Percentiles rank a stretch among this genome's conserved stretches.
Evolutionary conservation across 2,113 vertebrate species (phyloP).

Genomic region (Rhadina sibilatrix): DNA sequence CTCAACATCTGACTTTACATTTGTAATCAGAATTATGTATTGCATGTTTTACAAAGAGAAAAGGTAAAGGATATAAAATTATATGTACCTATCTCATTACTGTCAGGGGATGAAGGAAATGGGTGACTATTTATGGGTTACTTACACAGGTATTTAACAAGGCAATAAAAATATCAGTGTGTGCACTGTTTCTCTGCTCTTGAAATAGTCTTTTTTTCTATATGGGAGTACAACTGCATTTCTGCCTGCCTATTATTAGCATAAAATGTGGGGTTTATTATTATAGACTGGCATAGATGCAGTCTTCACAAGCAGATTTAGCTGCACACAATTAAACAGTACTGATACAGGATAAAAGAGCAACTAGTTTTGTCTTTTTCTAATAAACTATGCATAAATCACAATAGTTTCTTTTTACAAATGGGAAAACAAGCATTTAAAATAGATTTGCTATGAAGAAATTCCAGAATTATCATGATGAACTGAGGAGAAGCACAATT

Average conservation of each 20-base stretch:
- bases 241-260: background rate
- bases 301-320: background rate
- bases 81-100: background rate
- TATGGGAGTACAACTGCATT: background rate
- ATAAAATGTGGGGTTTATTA: background rate
- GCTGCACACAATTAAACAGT: background rate
- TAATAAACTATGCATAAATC: constrained; percentile 1
- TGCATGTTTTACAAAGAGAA: background rate
- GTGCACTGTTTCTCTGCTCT: background rate
- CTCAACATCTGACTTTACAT: background rate
- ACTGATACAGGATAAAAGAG: background rate
- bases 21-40: background rate
- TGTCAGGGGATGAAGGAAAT: background rate
- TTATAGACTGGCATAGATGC: background rate
- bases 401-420: constrained; percentile 27
- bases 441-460: constrained; percentile 34
- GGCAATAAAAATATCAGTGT: background rate
- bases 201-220: background rate
- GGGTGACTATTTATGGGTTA: background rate
- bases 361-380: constrained; percentile 31
- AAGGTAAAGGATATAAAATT: background rate
- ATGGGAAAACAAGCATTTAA: constrained; percentile 13
- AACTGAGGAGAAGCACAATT: constrained; percentile 7
- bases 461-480: constrained; percentile 13
- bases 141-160: background rate